These are phyloP conservation scores for Elegia similella DNA, from an alignment of 2,888 invertebrate genomes.

Conservation along the genomic window DNA sequence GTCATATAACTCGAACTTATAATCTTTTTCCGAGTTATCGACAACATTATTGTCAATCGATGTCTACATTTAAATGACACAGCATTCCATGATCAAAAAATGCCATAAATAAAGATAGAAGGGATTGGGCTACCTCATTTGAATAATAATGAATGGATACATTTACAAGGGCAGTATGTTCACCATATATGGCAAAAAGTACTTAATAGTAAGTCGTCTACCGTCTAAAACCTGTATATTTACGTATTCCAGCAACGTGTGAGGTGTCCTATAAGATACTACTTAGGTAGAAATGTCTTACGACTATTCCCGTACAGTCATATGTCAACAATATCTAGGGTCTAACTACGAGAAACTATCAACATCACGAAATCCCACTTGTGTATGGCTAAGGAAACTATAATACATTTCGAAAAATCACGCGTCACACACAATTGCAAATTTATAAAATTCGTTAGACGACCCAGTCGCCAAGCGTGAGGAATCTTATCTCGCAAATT, in stretches of 20 bases:
- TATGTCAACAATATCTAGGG: constrained; percentile 71
- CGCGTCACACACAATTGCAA: constrained; percentile 42
- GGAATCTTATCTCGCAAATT: neutral
- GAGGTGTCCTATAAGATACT: constrained; percentile 64
- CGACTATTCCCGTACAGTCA: constrained; percentile 59
- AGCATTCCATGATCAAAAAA: neutral
- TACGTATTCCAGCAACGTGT: constrained; percentile 46
- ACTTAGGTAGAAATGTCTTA: constrained; percentile 73
- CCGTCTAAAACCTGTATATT: neutral
- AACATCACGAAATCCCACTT: constrained; percentile 66
- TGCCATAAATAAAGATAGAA: neutral
- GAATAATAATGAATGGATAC: neutral
- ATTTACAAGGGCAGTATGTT: neutral
- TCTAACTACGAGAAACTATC: constrained; percentile 67
- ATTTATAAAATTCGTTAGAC: constrained; percentile 26
- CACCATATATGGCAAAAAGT: no score
- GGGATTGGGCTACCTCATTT: neutral
- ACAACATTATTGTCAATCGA: no score
- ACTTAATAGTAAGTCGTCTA: no score
- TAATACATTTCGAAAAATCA: constrained; percentile 23
- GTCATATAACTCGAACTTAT: no score
- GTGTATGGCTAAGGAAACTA: constrained; percentile 50
- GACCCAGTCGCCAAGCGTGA: neutral
- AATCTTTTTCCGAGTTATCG: no score
- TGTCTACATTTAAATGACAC: no score